Evolutionary conservation across 2,888 invertebrate genomes (phyloP).

Genomic region (Tetanocera ferruginea): DNA sequence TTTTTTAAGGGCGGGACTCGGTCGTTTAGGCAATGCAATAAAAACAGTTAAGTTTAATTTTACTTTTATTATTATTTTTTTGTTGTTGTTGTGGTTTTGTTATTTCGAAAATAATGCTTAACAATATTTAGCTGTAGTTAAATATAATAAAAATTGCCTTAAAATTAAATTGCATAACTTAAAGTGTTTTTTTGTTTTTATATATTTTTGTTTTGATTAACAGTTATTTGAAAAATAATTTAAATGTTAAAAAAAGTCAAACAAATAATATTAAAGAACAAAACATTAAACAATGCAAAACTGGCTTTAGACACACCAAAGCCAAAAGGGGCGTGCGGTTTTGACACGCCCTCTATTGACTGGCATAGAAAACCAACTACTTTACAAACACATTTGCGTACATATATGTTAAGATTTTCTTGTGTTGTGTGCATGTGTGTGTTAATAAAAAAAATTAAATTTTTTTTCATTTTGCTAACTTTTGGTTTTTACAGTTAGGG

Average conservation of each 20-base stretch:
- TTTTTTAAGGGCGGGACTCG: not conserved
- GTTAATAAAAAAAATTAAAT: not conserved
- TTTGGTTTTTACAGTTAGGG: slow-evolving; percentile 30
- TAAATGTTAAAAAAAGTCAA: slow-evolving; percentile 13
- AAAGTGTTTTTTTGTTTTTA: not conserved
- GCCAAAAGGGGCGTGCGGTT: too few relatives aligned
- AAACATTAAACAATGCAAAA: not conserved
- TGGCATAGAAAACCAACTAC: not conserved
- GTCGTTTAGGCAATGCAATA: too few relatives aligned
- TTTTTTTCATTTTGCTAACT: not conserved
- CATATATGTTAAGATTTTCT: not conserved
- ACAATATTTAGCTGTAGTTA: slow-evolving; percentile 21
- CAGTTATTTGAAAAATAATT: slow-evolving; percentile 13
- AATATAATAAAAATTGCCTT: slow-evolving; percentile 11
- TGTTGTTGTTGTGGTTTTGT: not conserved
- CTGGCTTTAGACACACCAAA: too few relatives aligned
- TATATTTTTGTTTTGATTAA: not conserved
- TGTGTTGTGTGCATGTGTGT: too few relatives aligned
- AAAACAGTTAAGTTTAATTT: too few relatives aligned
- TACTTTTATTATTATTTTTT: too few relatives aligned
- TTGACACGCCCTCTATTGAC: not conserved
- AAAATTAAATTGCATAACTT: slow-evolving; percentile 22
- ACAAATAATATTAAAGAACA: not conserved
- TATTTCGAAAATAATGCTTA: slow-evolving; percentile 6
- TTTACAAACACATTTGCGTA: not conserved